Conservation (phyloP, 2,113 vertebrate species). For the Sinocyclocheilus grahami region DNA sequence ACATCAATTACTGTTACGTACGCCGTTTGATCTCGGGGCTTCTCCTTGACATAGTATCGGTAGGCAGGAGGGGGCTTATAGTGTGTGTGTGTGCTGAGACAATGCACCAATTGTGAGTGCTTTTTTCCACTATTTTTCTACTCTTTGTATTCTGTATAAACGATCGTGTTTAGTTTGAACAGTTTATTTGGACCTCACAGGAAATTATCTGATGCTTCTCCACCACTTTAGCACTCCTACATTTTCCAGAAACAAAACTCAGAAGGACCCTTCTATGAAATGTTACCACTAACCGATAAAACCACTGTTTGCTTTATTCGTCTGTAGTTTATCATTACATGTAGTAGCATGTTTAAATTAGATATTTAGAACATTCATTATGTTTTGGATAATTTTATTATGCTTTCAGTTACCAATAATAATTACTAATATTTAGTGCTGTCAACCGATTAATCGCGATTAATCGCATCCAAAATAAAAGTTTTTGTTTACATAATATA, state of each 20-base stretch:
- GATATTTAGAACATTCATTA: too few species aligned
- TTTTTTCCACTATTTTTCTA: background rate
- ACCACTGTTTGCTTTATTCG: background rate
- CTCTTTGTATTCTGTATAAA: slow-evolving; percentile 6
- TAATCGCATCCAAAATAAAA: too few species aligned
- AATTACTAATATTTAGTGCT: too few species aligned
- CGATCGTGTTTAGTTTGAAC: background rate
- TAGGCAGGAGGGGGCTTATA: slow-evolving; percentile 51
- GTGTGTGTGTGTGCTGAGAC: slow-evolving; percentile 63
- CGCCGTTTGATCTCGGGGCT: slow-evolving; percentile 73
- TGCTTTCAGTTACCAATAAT: too few species aligned
- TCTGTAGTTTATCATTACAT: background rate
- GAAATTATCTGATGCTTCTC: slow-evolving; percentile 15
- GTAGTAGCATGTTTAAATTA: background rate
- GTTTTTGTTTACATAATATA: too few species aligned
- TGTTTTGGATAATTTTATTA: too few species aligned
- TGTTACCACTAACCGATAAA: background rate
- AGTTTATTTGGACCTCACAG: slow-evolving; percentile 36
- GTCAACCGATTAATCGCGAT: too few species aligned
- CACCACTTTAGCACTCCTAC: background rate
- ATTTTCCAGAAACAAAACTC: background rate
- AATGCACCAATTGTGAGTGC: slow-evolving; percentile 75
- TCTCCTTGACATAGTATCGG: slow-evolving; percentile 63
- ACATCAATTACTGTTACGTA: slow-evolving; percentile 83
- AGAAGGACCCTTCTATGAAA: background rate